Conservation (phyloP, 2,797 vertebrate genomes). For the Neoniphon sammara region DNA sequence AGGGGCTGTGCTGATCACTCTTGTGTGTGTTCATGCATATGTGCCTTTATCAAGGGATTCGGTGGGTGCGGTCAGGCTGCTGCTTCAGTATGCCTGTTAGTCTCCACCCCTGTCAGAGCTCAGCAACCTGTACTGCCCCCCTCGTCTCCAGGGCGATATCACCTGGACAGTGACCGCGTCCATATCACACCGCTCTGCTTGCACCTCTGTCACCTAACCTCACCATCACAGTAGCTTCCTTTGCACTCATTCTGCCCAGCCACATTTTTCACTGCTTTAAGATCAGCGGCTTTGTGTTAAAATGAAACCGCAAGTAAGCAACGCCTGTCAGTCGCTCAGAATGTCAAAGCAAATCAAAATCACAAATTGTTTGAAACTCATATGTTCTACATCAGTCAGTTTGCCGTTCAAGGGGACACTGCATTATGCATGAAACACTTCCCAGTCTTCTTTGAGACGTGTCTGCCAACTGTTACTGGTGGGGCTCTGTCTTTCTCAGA, state of each 20-base stretch:
- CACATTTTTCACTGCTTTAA: neutral
- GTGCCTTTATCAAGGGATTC: neutral
- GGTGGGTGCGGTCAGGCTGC: constrained; percentile 28
- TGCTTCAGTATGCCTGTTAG: constrained; percentile 9
- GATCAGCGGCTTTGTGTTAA: constrained; percentile 15
- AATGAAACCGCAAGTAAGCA: constrained; percentile 7
- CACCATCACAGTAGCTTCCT: constrained; percentile 55
- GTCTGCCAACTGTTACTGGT: constrained; percentile 30
- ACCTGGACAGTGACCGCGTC: constrained; percentile 52
- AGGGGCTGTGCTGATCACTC: neutral
- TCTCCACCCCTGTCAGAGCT: constrained; percentile 45
- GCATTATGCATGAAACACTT: neutral
- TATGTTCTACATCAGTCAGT: neutral
- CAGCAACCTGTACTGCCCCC: constrained; percentile 48
- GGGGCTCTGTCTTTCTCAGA: constrained; percentile 49
- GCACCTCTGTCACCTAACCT: constrained; percentile 69
- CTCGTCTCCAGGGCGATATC: constrained; percentile 49
- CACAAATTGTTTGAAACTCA: neutral
- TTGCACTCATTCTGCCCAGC: constrained; percentile 40
- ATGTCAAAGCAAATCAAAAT: neutral
- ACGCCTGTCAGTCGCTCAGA: constrained; percentile 2
- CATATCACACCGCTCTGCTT: constrained; percentile 46
- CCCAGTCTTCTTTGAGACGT: constrained; percentile 18
- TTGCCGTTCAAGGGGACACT: constrained; percentile 26
- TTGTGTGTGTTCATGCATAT: constrained; percentile 8